Evolutionary conservation across 2,113 vertebrate genomes (phyloP), one percentile per base, ranked within the genome.

Genomic region (Thomomys bottae): DNA sequence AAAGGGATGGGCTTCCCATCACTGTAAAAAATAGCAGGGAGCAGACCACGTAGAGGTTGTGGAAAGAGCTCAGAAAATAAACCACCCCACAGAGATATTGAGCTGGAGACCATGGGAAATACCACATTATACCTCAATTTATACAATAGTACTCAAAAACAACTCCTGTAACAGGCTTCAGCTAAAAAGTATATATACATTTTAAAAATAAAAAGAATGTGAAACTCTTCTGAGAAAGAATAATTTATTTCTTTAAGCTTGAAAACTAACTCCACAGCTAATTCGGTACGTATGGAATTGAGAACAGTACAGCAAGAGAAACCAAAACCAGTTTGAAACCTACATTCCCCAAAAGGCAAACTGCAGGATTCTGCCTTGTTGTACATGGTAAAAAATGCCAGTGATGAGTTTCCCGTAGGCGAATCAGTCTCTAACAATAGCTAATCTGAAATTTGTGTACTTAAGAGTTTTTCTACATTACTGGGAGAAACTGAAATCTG

Each of bases 51-150:
- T 66, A 88, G 85, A 36, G 78, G 42, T 38, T 89, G 91, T 40
- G 28, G 90, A 90, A 93, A 96, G 11, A 84, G 28, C 78, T 86
- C 54, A 67, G 87, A 64, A 95, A 90, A 94, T 83, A 92, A 91
- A 95, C 72, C 36, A 93, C 83, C 80, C 73, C 0, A 28, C 4
- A 66, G 72, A 79, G 34, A 49, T 64, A 54, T 7, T 40, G 38
- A 73, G 36, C 77, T 59, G 42, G 49, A 84, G 15, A 61, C 28
- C 63, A 70, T 88, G 81, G 77, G 18, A 92, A 91, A 84, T 67
- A 30, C 84, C n/a, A 67, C 28, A 28, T 11, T 32, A 72, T 32
- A 73, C 36, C 88, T 79, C 70, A 34, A 57, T 76, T 67, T 68
- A 12, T 10, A 57, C 64, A 26, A 0, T 3, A 57, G 18, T 32